A percentile compares a stretch with the other conserved stretches of the same genome.
Conservation (phyloP, 2,113 vertebrate species). For the Martes martes region DNA sequence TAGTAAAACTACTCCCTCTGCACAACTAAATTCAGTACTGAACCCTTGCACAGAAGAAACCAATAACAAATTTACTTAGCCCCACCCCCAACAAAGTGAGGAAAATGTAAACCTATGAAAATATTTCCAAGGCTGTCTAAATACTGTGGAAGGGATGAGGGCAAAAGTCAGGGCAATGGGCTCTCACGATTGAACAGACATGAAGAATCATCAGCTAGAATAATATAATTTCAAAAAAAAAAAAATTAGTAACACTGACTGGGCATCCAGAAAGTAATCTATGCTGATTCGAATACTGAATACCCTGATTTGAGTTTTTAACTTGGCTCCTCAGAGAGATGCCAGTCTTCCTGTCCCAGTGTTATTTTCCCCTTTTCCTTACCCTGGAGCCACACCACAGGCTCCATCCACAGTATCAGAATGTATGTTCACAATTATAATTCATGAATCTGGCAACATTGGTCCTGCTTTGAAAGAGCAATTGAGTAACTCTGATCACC, state of each 20-base stretch:
- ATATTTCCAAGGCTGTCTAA: conserved; percentile 15
- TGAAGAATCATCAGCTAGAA: not conserved
- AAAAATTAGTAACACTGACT: not conserved
- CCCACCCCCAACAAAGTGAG: not conserved
- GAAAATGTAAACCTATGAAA: not conserved
- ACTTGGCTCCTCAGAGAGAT: not conserved
- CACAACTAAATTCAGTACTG: not conserved
- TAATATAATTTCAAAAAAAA: not conserved
- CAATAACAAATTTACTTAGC: not conserved
- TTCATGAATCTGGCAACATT: not conserved
- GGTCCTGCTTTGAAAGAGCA: not conserved
- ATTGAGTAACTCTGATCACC: not conserved
- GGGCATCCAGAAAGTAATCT: conserved; percentile 21
- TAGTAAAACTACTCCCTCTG: not conserved
- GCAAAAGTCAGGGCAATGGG: not conserved
- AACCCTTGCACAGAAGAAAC: not conserved
- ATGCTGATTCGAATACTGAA: not conserved
- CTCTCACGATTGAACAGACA: not conserved
- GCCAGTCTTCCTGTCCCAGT: not conserved
- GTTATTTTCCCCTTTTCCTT: not conserved
- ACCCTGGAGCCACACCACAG: not conserved
- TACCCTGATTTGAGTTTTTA: conserved; percentile 9
- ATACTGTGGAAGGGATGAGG: not conserved
- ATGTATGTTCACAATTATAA: not conserved
- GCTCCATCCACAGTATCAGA: not conserved